These are phyloP conservation scores for Jordanella pulchra DNA, from an alignment of 2,797 vertebrate species.

Conservation along the genomic window DNA sequence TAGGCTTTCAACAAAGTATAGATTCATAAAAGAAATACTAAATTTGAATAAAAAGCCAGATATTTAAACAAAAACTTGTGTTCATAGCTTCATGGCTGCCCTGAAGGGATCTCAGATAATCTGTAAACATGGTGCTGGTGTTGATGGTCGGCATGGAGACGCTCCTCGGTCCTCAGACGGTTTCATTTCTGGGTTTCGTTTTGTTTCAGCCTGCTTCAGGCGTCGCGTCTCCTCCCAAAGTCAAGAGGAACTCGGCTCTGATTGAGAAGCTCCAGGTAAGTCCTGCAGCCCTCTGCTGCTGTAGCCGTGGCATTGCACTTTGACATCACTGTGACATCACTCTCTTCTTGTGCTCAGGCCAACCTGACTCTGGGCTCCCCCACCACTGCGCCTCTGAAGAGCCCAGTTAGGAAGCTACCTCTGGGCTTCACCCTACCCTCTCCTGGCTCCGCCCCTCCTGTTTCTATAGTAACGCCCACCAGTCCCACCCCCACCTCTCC, in stretches of 20 bases:
- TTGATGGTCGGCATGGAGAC: too few species aligned
- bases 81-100: too few species aligned
- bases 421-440: slow-evolving; percentile 37
- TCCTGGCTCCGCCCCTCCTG: not conserved
- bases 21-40: too few species aligned
- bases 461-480: slow-evolving; percentile 16
- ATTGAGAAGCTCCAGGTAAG: slow-evolving; percentile 83
- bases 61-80: too few species aligned
- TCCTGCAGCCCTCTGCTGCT: slow-evolving; percentile 48
- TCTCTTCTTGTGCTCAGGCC: slow-evolving; percentile 57
- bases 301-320: not conserved
- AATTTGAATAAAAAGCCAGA: too few species aligned
- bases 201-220: slow-evolving; percentile 46
- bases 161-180: too few species aligned
- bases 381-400: slow-evolving; percentile 62
- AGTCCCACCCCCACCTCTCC: slow-evolving; percentile 35
- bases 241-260: slow-evolving; percentile 78
- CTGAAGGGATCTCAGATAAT: too few species aligned
- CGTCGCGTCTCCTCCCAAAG: slow-evolving; percentile 49
- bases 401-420: slow-evolving; percentile 61
- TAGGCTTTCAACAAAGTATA: too few species aligned
- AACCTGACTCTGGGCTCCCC: slow-evolving; percentile 68
- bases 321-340: slow-evolving; percentile 13
- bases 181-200: slow-evolving; percentile 10
- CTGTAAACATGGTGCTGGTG: too few species aligned